These are phyloP conservation scores for Dicyema japonicum DNA, from an alignment of 1,140 invertebrate species.

Conservation along the genomic window DNA sequence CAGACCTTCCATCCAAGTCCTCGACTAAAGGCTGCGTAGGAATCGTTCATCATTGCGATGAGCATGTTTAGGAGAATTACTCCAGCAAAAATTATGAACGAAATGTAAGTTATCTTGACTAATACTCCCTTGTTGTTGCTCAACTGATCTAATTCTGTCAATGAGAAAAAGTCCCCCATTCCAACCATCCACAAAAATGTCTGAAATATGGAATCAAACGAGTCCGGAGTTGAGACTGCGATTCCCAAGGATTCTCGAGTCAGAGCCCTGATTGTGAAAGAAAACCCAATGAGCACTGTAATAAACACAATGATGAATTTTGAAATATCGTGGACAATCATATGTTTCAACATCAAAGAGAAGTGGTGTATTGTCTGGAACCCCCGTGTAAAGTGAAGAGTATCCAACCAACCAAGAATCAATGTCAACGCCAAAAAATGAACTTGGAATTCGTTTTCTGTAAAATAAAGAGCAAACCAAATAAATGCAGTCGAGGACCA, in stretches of 20 bases:
- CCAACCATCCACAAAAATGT: conserved; percentile 5
- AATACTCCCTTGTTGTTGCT: not conserved
- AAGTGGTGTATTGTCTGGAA: conserved; percentile 11
- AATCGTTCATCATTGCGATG: conserved; percentile 16
- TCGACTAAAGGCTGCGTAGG: too few relatives aligned
- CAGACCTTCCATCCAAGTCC: too few relatives aligned
- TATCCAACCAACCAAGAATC: conserved; percentile 10
- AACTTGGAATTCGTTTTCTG: too few relatives aligned
- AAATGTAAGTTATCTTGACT: conserved; percentile 8
- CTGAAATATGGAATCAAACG: too few relatives aligned
- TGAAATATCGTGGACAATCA: conserved; percentile 10
- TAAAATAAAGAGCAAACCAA: too few relatives aligned
- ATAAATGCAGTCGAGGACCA: too few relatives aligned
- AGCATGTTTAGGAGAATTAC: conserved; percentile 11
- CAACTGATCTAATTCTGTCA: too few relatives aligned
- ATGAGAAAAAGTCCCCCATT: conserved; percentile 4
- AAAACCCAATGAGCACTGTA: conserved; percentile 11
- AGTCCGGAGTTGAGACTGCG: too few relatives aligned
- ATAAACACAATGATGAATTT: conserved; percentile 11
- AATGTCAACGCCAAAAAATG: conserved; percentile 7
- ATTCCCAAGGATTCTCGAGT: conserved; percentile 7
- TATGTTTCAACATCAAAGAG: conserved; percentile 10
- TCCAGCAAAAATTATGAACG: conserved; percentile 10
- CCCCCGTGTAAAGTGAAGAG: conserved; percentile 10
- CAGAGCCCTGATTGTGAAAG: conserved; percentile 9